These are phyloP conservation scores for Notarius lentiginosus DNA, from an alignment of 2,113 vertebrate genomes.

Conservation along the genomic window DNA sequence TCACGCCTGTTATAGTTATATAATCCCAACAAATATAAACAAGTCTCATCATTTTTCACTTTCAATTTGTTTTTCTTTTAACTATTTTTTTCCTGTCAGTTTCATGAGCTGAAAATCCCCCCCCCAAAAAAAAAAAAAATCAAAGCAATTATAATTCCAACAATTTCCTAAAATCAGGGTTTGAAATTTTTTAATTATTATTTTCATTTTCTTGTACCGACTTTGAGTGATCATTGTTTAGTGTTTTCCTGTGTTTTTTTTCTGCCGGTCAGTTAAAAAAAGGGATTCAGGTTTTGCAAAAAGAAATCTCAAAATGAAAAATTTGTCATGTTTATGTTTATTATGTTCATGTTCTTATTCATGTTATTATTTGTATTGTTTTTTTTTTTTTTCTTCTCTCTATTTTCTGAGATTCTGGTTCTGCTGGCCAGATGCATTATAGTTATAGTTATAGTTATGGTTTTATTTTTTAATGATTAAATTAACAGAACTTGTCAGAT, in stretches of 20 bases:
- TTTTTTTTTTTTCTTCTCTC: conserved; percentile 74
- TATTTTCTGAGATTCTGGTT: conserved; percentile 91
- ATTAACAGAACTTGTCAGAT: conserved; percentile 93
- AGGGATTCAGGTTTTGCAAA: conserved; percentile 89
- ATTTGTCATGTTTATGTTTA: conserved; percentile 52
- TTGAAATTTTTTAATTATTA: conserved; percentile 51
- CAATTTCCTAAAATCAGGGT: conserved; percentile 57
- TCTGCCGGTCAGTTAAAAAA: conserved; percentile 94
- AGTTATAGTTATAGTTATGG: conserved; percentile 74
- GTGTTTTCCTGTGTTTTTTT: conserved; percentile 83
- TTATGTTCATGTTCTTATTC: conserved; percentile 66
- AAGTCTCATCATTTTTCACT: conserved; percentile 47
- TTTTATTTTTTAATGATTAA: conserved; percentile 99
- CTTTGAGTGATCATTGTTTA: conserved; percentile 58
- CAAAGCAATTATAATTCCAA: conserved; percentile 52
- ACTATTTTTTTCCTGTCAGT: background rate
- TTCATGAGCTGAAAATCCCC: conserved; percentile 28
- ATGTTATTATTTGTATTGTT: conserved; percentile 55
- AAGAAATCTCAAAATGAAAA: conserved; percentile 93
- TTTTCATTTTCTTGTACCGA: background rate
- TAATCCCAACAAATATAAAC: conserved; percentile 48
- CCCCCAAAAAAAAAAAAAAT: conserved; percentile 9
- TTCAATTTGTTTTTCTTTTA: background rate
- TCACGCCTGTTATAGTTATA: conserved; percentile 40
- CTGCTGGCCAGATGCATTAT: conserved; percentile 95